phyloP scores from a whole-genome alignment of 2,888 invertebrate genomes.

The Julus scanicus region DNA sequence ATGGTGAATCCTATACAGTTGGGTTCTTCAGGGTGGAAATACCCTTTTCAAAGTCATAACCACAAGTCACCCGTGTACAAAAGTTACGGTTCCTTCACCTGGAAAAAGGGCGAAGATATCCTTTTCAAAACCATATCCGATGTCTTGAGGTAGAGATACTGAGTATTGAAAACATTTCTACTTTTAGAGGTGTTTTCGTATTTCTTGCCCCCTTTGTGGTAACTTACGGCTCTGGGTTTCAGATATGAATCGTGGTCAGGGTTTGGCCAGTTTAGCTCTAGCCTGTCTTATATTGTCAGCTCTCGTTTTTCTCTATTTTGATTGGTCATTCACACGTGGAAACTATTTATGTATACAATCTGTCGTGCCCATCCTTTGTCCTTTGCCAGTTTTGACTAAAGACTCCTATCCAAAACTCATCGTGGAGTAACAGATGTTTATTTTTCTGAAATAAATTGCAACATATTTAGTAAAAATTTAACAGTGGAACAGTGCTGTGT shows the following conservation, averaged over 20 bases:
- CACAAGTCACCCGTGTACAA: not conserved
- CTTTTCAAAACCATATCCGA: conserved; percentile 13
- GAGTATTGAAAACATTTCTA: conserved; percentile 1
- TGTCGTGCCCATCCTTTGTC: not conserved
- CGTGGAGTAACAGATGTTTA: no score
- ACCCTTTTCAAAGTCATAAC: not conserved
- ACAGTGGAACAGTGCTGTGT: no score
- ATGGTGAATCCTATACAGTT: conserved; percentile 6
- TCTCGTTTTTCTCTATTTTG: not conserved
- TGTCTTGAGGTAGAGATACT: not conserved
- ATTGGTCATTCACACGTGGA: not conserved
- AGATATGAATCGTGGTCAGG: not conserved
- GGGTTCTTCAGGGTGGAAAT: conserved; percentile 20
- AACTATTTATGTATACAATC: not conserved
- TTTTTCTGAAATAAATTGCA: no score
- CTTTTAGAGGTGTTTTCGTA: not conserved
- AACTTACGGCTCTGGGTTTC: not conserved
- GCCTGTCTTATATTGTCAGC: not conserved
- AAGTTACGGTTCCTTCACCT: not conserved
- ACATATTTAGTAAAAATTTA: no score
- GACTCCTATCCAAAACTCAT: no score
- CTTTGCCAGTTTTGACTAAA: not conserved
- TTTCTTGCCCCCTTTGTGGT: not conserved
- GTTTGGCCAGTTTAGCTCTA: not conserved
- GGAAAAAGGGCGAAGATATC: conserved; percentile 7